These are phyloP conservation scores for Plagodis pulveraria DNA, from an alignment of 2,888 invertebrate species.

Conservation along the genomic window DNA sequence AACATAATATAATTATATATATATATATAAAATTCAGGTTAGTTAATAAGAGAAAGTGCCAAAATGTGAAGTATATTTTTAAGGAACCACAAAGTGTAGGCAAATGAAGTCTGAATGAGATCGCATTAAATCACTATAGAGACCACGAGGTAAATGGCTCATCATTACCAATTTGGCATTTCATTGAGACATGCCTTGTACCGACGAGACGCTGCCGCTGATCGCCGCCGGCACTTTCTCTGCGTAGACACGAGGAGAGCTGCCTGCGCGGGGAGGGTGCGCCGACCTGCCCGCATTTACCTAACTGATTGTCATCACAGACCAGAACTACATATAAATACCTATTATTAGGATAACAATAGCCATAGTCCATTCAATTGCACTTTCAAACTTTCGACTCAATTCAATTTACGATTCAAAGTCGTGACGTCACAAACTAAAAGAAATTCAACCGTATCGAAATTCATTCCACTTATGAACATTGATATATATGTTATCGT, in stretches of 20 bases:
- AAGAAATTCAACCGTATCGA: constrained; percentile 7
- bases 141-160: constrained; percentile 4
- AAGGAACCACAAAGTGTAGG: background rate
- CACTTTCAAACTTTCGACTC: constrained; percentile 29
- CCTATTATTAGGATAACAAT: constrained; percentile 21
- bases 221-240: constrained; percentile 20
- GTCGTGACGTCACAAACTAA: constrained; percentile 23
- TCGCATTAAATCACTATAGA: constrained; percentile 1
- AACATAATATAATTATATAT: no score
- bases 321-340: constrained; percentile 8
- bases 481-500: background rate
- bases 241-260: background rate
- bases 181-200: background rate
- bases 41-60: background rate
- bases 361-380: constrained; percentile 14
- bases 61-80: background rate
- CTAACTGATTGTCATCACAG: constrained; percentile 15
- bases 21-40: no score
- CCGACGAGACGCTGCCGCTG: background rate
- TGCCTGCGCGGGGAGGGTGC: constrained; percentile 9
- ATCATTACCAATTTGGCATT: constrained; percentile 8
- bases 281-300: constrained; percentile 17
- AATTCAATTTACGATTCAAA: constrained; percentile 21
- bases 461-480: background rate
- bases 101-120: constrained; percentile 1